A percentile compares a stretch with the other conserved stretches of the same genome.
These are phyloP conservation scores for Priocnemis perturbator DNA, from an alignment of 2,888 invertebrate genomes.

Conservation along the genomic window DNA sequence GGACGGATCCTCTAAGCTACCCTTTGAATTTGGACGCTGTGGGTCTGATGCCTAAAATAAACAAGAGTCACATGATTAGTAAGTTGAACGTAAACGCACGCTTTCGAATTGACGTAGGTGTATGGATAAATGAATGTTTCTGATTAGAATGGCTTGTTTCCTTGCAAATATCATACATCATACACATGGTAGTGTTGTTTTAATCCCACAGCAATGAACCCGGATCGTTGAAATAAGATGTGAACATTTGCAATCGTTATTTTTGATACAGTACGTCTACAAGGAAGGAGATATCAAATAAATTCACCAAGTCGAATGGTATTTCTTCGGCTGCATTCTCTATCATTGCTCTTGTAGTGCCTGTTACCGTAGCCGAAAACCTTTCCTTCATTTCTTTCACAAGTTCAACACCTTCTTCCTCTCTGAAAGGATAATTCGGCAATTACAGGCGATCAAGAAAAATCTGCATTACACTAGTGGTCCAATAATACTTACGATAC, in stretches of 20 bases:
- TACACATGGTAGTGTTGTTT: too few species aligned
- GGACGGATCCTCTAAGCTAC: conserved; percentile 83
- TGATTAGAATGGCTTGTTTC: too few species aligned
- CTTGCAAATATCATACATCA: too few species aligned
- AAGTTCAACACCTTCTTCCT: conserved; percentile 84
- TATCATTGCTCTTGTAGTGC: conserved; percentile 39
- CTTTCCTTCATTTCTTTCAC: conserved; percentile 88
- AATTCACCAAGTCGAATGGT: conserved; percentile 49
- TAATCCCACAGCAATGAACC: too few species aligned
- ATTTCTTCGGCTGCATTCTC: conserved; percentile 40
- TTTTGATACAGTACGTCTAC: too few species aligned
- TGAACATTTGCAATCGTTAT: too few species aligned
- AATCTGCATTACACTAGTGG: background rate
- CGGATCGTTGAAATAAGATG: too few species aligned
- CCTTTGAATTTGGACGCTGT: conserved; percentile 63
- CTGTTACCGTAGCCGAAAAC: conserved; percentile 81
- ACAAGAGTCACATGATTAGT: background rate
- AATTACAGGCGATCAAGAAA: background rate
- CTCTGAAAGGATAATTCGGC: conserved; percentile 70
- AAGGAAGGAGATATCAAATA: background rate
- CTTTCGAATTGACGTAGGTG: too few species aligned
- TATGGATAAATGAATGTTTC: too few species aligned
- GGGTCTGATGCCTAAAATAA: conserved; percentile 34
- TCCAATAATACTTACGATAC: conserved; percentile 75
- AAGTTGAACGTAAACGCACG: too few species aligned